Percentiles rank a stretch among this genome's conserved stretches.
phyloP scores from a whole-genome alignment of 2,888 invertebrate species.

The Alloplasta piceator region DNA sequence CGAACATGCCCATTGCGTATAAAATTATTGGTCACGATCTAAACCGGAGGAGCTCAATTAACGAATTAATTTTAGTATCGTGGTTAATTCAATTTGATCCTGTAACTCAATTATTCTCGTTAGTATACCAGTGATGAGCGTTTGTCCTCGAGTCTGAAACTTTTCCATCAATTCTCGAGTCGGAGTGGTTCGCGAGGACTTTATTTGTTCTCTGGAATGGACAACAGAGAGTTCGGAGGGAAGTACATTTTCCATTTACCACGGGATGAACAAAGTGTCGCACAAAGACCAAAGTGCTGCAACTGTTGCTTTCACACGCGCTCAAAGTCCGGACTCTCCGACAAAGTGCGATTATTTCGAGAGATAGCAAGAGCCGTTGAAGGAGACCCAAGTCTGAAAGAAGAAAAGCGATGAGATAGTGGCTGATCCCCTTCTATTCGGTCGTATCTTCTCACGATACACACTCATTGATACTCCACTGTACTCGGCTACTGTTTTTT shows the following conservation, averaged over 20 bases:
- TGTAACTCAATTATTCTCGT: conserved; percentile 10
- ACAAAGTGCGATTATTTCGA: background rate
- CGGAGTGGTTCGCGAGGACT: background rate
- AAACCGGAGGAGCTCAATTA: conserved; percentile 43
- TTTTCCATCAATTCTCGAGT: conserved; percentile 16
- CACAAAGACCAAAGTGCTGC: conserved; percentile 27
- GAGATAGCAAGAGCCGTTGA: background rate
- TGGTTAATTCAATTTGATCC: conserved; percentile 32
- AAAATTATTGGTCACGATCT: background rate
- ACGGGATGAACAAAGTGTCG: background rate
- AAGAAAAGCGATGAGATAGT: conserved; percentile 5
- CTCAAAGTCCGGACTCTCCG: conserved; percentile 23
- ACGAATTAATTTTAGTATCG: conserved; percentile 34
- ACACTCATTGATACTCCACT: conserved; percentile 27
- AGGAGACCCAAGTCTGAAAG: background rate
- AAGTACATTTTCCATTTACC: background rate
- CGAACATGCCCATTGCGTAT: conserved; percentile 1
- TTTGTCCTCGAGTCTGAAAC: background rate
- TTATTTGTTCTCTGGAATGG: background rate
- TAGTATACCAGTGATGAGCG: background rate
- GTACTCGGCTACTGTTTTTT: too few species aligned
- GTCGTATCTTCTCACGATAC: conserved; percentile 43
- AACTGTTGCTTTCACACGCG: conserved; percentile 58
- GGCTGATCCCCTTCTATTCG: conserved; percentile 24
- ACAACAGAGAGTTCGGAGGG: background rate